Conservation (phyloP, 2,888 invertebrate species). For the Xylota sylvarum region DNA sequence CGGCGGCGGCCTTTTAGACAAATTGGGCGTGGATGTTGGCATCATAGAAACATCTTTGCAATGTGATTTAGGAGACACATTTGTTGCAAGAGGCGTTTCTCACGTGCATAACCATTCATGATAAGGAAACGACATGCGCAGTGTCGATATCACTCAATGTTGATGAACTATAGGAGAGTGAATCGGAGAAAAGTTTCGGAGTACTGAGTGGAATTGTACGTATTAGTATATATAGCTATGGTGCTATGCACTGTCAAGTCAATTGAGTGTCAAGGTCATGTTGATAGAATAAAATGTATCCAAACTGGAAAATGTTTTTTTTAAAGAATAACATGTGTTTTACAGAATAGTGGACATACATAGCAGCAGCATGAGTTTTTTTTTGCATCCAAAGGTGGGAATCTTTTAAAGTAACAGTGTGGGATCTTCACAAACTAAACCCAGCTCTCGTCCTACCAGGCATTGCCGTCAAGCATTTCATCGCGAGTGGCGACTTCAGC, state of each 20-base stretch:
- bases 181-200: not conserved
- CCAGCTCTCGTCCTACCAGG: too few relatives aligned
- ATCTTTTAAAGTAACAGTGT: too few relatives aligned
- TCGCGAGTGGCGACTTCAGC: too few relatives aligned
- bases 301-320: too few relatives aligned
- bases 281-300: not conserved
- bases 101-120: constrained; percentile 42
- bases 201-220: not conserved
- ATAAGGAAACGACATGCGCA: constrained; percentile 17
- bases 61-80: not conserved
- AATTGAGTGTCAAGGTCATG: constrained; percentile 9
- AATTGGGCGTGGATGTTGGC: constrained; percentile 14
- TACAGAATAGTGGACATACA: too few relatives aligned
- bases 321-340: too few relatives aligned
- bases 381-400: too few relatives aligned
- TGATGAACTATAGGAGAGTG: not conserved
- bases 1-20: not conserved
- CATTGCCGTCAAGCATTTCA: too few relatives aligned
- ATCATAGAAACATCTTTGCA: not conserved
- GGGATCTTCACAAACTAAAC: too few relatives aligned
- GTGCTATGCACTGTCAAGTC: not conserved
- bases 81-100: constrained; percentile 15
- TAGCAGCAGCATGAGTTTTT: too few relatives aligned
- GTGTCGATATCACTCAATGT: constrained; percentile 12
- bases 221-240: not conserved